Evolutionary conservation across 2,888 invertebrate species (phyloP).

Genomic region (Augiades crinisus): DNA sequence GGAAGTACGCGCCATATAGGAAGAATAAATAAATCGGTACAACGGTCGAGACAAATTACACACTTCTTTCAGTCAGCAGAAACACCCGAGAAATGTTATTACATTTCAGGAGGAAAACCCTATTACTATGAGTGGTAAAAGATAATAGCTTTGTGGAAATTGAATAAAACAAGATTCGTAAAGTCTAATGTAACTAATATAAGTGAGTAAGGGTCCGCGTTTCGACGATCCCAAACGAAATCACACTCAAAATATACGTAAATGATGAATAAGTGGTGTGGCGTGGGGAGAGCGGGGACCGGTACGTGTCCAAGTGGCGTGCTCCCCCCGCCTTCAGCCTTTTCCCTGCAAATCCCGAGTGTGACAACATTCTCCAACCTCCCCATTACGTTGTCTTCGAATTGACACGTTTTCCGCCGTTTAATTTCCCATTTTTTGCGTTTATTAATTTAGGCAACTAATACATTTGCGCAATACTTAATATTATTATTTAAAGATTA

Average conservation of each 20-base stretch:
- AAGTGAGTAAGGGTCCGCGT: constrained; percentile 59
- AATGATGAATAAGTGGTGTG: constrained; percentile 72
- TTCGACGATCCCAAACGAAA: constrained; percentile 70
- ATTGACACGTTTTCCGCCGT: constrained; percentile 47
- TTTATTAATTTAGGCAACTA: constrained; percentile 28
- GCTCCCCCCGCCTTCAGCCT: constrained; percentile 44
- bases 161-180: constrained; percentile 68
- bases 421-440: constrained; percentile 45
- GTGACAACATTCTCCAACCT: constrained; percentile 57
- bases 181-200: constrained; percentile 68
- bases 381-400: constrained; percentile 50
- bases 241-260: constrained; percentile 76
- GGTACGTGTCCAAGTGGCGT: constrained; percentile 71
- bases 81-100: constrained; percentile 51
- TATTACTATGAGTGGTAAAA: constrained; percentile 61
- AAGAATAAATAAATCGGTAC: constrained; percentile 25
- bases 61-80: constrained; percentile 44
- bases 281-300: constrained; percentile 41
- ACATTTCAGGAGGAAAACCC: constrained; percentile 52
- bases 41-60: constrained; percentile 20
- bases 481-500: too few species aligned
- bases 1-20: constrained; percentile 16
- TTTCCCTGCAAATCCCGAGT: constrained; percentile 64
- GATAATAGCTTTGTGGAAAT: constrained; percentile 65
- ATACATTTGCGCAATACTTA: not conserved